Evolutionary conservation across 2,113 vertebrate species (phyloP), one percentile per base, ranked within the genome.

Genomic region (Formicarius rufipectus): DNA sequence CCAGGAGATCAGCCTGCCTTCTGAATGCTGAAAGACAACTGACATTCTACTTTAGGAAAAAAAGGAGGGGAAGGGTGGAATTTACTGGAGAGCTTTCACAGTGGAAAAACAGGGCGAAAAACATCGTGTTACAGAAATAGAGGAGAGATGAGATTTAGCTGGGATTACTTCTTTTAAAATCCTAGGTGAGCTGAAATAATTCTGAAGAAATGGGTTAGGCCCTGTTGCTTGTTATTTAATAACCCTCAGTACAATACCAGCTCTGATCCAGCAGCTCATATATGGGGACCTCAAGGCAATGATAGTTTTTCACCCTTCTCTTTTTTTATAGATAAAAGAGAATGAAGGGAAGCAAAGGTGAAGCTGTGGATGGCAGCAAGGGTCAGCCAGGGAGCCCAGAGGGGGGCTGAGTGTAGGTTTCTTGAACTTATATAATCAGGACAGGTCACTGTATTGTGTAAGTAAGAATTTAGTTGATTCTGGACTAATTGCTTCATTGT

Each of bases 111-210:
- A 44, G 24, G 14, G 22, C 28, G 19, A 20, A 56, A 79, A 91
- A 37, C 33, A 31, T 59, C 15, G 7, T 31, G 39, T 44, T 84
- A 10, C 42, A 62, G 72, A 64, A 76, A 56, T 7, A 72, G 52
- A 63, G 77, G 69, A 67, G 28, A 90, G 52, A 59, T 62, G 81
- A 94, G 90, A 73, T 94, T 93, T 90, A 45, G 27, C 64, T 64
- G 66, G 72, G 44, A 84, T 91, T 92, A 31, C 30, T 66, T 7
- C 58, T 89, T 75, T 45, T 56, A 58, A 89, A 96, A 44, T 45
- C 86, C 78, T 28, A 58, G 63, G 79, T 94, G 76, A 93, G 35
- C 67, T 67, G 81, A 87, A 96, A 60, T 63, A 55, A 93, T 55
- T 82, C 73, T 47, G 12, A 68, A 88, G 86, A 33, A 85, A 87